Conservation (phyloP, 2,113 vertebrate species). For the Rhipidura dahli region DNA sequence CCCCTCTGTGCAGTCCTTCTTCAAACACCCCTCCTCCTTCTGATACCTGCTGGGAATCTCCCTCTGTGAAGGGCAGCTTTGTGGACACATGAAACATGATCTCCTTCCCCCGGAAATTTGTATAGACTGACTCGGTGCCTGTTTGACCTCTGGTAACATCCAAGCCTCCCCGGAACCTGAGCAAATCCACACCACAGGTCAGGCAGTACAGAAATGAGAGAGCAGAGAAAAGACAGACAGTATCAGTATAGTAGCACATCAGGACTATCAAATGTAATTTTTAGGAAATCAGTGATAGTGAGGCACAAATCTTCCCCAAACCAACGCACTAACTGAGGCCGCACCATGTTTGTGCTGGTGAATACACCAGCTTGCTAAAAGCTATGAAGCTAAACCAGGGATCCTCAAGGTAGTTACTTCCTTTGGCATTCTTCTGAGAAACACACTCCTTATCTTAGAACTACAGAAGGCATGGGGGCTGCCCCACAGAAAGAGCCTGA, state of each 20-base stretch:
- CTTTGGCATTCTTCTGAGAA: not conserved
- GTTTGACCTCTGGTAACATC: conserved; percentile 89
- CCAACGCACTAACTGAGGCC: not conserved
- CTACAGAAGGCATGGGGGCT: not conserved
- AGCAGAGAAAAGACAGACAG: not conserved
- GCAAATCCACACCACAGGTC: not conserved
- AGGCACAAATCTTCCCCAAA: not conserved
- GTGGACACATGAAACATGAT: conserved; percentile 92
- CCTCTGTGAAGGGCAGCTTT: conserved; percentile 88
- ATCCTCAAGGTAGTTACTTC: not conserved
- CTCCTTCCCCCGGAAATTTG: conserved; percentile 85
- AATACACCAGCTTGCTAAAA: not conserved
- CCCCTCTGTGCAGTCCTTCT: not conserved
- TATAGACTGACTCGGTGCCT: conserved; percentile 84
- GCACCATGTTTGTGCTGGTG: not conserved
- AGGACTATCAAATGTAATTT: not conserved
- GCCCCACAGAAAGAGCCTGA: not conserved
- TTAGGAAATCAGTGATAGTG: not conserved
- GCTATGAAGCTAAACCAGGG: not conserved
- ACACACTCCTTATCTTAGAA: not conserved
- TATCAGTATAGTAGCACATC: not conserved
- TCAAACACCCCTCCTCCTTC: not conserved
- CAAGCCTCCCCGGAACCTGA: conserved; percentile 88
- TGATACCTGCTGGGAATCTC: conserved; percentile 87
- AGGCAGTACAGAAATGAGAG: not conserved